phyloP scores from a whole-genome alignment of 2,888 invertebrate genomes.

The Phalangium opilio region DNA sequence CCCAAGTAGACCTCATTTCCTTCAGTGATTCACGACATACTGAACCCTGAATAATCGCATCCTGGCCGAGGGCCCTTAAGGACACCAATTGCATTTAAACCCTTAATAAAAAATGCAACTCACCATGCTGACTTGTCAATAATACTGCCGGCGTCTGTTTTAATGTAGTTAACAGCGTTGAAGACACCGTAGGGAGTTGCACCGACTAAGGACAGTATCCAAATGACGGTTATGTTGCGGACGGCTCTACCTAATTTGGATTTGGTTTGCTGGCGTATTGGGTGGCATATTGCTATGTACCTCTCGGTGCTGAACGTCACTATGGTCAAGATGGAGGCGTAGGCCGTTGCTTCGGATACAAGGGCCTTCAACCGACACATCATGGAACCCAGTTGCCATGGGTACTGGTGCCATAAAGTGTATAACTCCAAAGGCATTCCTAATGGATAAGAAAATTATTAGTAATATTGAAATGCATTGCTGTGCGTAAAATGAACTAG shows the following conservation, averaged over 20 bases:
- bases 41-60: too few relatives aligned
- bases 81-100: too few relatives aligned
- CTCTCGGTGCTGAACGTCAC: conserved; percentile 32
- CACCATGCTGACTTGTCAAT: neutral
- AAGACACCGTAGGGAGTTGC: conserved; percentile 29
- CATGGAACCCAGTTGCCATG: conserved; percentile 31
- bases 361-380: conserved; percentile 34
- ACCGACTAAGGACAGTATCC: conserved; percentile 30
- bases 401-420: conserved; percentile 35
- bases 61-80: too few relatives aligned
- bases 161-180: conserved; percentile 25
- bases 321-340: conserved; percentile 36
- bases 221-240: conserved; percentile 32
- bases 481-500: too few relatives aligned
- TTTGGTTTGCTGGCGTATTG: conserved; percentile 25
- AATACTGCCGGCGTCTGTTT: conserved; percentile 1
- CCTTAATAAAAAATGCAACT: too few relatives aligned
- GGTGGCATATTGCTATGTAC: conserved; percentile 36
- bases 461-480: too few relatives aligned
- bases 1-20: too few relatives aligned
- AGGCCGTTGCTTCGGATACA: conserved; percentile 35
- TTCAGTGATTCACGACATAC: too few relatives aligned
- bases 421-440: conserved; percentile 35
- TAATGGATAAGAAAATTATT: conserved; percentile 22
- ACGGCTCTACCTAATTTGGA: conserved; percentile 26